Evolutionary conservation across 2,113 vertebrate genomes (phyloP).

Genomic region (rabbit (Oryctolagus cuniculus)): DNA sequence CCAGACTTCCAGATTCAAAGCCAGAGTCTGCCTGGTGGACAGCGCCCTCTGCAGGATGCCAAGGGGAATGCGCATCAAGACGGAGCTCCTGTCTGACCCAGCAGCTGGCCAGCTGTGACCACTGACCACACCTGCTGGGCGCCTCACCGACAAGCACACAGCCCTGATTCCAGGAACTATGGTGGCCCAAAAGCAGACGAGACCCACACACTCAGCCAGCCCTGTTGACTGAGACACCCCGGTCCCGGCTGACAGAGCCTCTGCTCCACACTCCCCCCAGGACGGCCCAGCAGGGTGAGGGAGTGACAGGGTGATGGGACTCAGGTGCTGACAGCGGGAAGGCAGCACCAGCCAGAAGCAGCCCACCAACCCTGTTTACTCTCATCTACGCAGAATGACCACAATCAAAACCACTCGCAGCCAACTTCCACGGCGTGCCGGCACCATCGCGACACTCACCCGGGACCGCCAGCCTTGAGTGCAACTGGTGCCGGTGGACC

Average conservation of each 20-base stretch:
- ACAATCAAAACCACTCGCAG: not conserved
- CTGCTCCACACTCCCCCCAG: not conserved
- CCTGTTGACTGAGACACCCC: not conserved
- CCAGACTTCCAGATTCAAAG: not conserved
- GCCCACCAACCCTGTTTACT: fast-evolving
- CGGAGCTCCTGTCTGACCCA: not conserved
- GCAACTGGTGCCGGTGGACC: not conserved
- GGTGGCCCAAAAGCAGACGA: not conserved
- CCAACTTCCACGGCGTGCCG: not conserved
- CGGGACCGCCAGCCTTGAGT: not conserved
- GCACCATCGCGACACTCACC: fast-evolving
- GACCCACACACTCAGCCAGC: fast-evolving
- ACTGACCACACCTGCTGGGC: not conserved
- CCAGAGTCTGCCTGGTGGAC: not conserved
- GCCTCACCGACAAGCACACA: not conserved
- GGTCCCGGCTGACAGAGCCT: not conserved
- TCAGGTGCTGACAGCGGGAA: not conserved
- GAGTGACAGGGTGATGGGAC: not conserved
- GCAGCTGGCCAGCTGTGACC: not conserved
- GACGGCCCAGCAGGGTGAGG: too few species aligned
- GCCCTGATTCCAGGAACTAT: not conserved
- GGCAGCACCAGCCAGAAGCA: not conserved
- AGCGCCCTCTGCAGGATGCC: not conserved
- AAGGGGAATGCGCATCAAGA: fast-evolving
- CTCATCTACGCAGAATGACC: not conserved